Evolutionary conservation across 2,797 vertebrate genomes (phyloP), one percentile per base, ranked within the genome.

Genomic region (Okamejei kenojei): DNA sequence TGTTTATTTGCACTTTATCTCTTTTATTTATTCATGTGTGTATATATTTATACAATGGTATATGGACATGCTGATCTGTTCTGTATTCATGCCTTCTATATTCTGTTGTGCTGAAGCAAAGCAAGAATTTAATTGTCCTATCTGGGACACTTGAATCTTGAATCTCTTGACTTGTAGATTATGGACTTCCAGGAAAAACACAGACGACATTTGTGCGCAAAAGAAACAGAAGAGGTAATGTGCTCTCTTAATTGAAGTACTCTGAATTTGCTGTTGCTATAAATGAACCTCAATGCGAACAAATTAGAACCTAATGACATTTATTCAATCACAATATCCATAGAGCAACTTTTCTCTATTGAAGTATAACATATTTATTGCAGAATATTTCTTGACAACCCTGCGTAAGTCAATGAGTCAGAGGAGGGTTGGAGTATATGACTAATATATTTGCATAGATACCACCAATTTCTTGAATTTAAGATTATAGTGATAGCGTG

Each of bases 111-210:
- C 38, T 38, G 38, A 38, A 38, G 38, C 38, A 38, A 38, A 38
- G 38, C 38, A 38, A 38, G 38, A 38, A 38, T 38, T 38, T 38
- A 0, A 38, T 38, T 38, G 38, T 38, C 38, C 38, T 38, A 38
- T 38, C 38, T 38, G 38, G 38, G 38, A 38, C 38, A 38, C 38
- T 38, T 38, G 38, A 38, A 38, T 38, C 38, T 38, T 38, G 38
- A 38, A 38, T 38, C 38, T 38, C 38, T 38, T 38, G 38, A 38
- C 54, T 94, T 94, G 94, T 94, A 99, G 98, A 95, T 99, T 94
- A 93, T 97, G 94, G 96, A 96, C 94, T 99, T 99, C 94, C 98
- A 99, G 96, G 96, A 97, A 93, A 97, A 96, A 94, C 97, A 98
- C 93, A 96, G 97, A 93, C 97, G 95, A 93, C 96, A 96, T 93